These are phyloP conservation scores for Parasteatoda tepidariorum DNA, from an alignment of 1,140 invertebrate genomes.

Conservation along the genomic window DNA sequence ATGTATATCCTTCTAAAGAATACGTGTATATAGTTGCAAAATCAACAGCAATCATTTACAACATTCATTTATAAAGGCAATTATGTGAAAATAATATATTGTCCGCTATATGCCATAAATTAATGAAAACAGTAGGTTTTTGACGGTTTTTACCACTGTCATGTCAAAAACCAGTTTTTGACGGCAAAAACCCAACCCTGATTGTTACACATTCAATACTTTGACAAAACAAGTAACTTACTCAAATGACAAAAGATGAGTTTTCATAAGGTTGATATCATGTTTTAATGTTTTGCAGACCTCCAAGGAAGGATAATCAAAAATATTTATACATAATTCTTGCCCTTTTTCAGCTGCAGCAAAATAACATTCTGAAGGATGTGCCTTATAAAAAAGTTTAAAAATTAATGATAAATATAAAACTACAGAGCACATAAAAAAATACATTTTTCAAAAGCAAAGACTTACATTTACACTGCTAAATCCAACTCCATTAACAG, in stretches of 20 bases:
- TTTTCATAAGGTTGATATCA: neutral
- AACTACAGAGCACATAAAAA: neutral
- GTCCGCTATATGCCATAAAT: too few relatives aligned
- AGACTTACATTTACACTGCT: neutral
- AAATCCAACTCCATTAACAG: neutral
- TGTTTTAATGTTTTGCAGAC: neutral
- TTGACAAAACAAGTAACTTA: neutral
- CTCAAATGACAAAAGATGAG: neutral
- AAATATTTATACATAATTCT: neutral
- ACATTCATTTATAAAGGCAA: too few relatives aligned
- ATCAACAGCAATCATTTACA: too few relatives aligned
- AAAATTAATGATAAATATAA: neutral
- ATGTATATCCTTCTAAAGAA: too few relatives aligned
- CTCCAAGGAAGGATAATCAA: neutral
- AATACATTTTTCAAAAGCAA: neutral
- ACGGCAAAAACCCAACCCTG: too few relatives aligned
- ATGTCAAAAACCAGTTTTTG: too few relatives aligned
- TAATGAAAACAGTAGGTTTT: too few relatives aligned
- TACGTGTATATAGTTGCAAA: too few relatives aligned
- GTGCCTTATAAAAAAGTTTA: neutral
- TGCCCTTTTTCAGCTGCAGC: conserved; percentile 1
- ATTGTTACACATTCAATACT: too few relatives aligned
- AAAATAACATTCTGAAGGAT: neutral
- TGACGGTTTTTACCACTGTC: too few relatives aligned
- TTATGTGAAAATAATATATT: too few relatives aligned